Evolutionary conservation across 2,797 vertebrate genomes (phyloP), one percentile per base, ranked within the genome.

Genomic region (Furcifer pardalis): DNA sequence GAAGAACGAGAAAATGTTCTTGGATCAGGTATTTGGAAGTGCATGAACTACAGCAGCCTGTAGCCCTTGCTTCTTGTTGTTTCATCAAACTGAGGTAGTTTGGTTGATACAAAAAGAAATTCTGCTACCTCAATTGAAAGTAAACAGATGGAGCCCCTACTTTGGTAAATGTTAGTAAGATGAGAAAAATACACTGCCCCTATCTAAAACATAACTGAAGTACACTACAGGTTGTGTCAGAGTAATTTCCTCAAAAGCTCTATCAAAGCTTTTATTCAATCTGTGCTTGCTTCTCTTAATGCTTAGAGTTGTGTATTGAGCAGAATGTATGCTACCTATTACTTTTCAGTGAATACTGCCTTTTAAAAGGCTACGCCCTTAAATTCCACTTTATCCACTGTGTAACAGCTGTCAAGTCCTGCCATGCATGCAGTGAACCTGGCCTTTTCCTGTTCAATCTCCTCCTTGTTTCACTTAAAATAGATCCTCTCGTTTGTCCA

Each of bases 51-150:
- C 30, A 84, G 66, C 65, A 65, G 52, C 59, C 73, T 81, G 66
- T 32, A 77, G 62, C 52, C 44, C 63, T 66, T 59, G 37, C 59
- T 59, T 84, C 86, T 87, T 60, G 82, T 86, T 82, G 90, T 73
- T 87, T 62, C 27, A 62, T 76, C 86, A 84, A 73, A 84, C 87
- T 46, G 88, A 87, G 79, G 15, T 1, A 1, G 52, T 15, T 21
- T 1, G 79, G 87, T 85, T 89, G 81, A 81, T 63, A 77, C 72
- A 83, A 44, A 80, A 65, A 82, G 73, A 72, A 83, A 65, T 19
- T 13, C 46, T 74, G 90, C 84, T 85, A 66, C 63, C 52, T 46
- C 73, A 17, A 30, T 83, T 92, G 84, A 92, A 92, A 91, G 91
- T 69, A 79, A 89, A 86, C 72, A 86, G 86, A 84, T 71, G 87